phyloP scores from a whole-genome alignment of 1,140 invertebrate genomes.

The Drosophila ananassae region DNA sequence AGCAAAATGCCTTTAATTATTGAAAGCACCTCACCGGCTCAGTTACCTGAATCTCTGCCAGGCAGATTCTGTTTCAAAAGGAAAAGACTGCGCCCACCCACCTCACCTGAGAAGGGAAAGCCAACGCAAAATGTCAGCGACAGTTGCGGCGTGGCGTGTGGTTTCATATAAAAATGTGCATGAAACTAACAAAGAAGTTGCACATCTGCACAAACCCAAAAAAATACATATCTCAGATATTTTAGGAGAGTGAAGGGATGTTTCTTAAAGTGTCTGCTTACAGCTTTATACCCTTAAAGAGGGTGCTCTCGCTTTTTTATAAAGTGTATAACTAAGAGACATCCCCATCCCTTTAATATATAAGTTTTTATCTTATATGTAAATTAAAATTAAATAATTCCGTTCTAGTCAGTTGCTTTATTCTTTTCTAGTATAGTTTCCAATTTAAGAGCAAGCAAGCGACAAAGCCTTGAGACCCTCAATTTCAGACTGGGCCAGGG shows the following conservation, averaged over 20 bases:
- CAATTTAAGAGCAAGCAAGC: conserved; percentile 33
- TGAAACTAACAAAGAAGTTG: conserved; percentile 42
- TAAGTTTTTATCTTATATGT: no score
- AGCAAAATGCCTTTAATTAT: conserved; percentile 20
- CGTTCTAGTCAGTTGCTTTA: background rate
- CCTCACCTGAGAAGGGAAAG: conserved; percentile 15
- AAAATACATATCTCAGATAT: background rate
- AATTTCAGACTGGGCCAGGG: conserved; percentile 35
- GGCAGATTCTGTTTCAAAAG: background rate
- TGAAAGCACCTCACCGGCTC: conserved; percentile 7
- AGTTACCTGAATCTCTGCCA: background rate
- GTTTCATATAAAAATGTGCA: conserved; percentile 47
- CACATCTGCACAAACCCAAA: background rate
- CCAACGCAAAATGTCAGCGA: conserved; percentile 22
- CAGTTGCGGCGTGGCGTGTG: conserved; percentile 39
- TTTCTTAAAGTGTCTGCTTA: no score
- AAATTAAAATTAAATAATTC: no score
- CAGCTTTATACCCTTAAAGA: no score
- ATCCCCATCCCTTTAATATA: no score
- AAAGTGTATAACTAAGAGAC: no score
- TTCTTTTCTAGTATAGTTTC: conserved; percentile 37
- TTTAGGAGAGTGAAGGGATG: no score
- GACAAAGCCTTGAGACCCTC: conserved; percentile 52
- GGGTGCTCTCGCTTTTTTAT: no score
- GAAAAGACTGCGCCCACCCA: background rate